Conservation (phyloP, 2,797 vertebrate species). For the Gymnoscopelus microlampas region DNA sequence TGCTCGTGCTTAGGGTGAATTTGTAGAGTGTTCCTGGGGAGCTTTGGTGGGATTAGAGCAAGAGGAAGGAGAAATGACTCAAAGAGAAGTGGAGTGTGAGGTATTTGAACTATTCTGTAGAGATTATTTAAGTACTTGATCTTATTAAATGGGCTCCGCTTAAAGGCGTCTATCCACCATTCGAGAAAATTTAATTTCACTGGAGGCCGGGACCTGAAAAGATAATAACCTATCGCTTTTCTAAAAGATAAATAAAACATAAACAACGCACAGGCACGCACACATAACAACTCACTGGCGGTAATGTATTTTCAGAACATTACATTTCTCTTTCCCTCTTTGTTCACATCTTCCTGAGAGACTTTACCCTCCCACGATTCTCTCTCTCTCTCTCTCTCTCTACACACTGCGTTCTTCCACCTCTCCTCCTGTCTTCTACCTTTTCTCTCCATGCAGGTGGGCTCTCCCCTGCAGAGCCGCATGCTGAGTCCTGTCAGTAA, state of each 20-base stretch:
- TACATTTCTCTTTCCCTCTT: no score
- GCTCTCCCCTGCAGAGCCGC: constrained; percentile 66
- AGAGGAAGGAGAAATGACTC: constrained; percentile 53
- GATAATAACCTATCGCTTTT: constrained; percentile 41
- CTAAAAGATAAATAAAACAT: neutral
- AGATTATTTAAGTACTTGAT: constrained; percentile 67
- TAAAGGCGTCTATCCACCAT: constrained; percentile 58
- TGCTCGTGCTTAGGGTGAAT: constrained; percentile 36
- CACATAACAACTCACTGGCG: neutral
- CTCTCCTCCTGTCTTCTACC: constrained; percentile 47
- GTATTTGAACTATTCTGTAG: constrained; percentile 45
- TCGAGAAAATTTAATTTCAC: constrained; percentile 68
- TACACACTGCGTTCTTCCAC: constrained; percentile 24
- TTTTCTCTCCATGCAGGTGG: constrained; percentile 68
- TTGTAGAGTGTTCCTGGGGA: constrained; percentile 41
- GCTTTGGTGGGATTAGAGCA: constrained; percentile 52
- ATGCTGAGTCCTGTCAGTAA: constrained; percentile 67
- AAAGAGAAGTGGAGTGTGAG: constrained; percentile 61
- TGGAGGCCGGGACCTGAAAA: constrained; percentile 43
- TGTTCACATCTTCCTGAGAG: no score
- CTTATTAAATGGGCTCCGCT: constrained; percentile 66
- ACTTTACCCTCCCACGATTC: neutral
- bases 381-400: constrained; percentile 20
- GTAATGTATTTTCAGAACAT: no score
- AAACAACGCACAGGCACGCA: constrained; percentile 29